A percentile compares a stretch with the other conserved stretches of the same genome.
Conservation (phyloP, 1,140 invertebrate genomes). For the Drosophila nikananu region DNA sequence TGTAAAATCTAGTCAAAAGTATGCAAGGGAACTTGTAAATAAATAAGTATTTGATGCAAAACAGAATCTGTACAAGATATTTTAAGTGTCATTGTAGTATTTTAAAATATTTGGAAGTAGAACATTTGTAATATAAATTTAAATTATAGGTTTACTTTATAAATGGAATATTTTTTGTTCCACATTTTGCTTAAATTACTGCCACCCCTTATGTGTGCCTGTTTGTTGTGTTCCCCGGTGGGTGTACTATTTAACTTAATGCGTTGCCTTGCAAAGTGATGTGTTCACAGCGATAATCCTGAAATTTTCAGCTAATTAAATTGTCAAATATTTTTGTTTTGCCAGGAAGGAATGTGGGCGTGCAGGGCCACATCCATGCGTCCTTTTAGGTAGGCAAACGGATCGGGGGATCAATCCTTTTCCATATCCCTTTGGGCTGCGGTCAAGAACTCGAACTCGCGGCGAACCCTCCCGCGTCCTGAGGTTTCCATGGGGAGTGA, state of each 20-base stretch:
- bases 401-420: slow-evolving; percentile 18
- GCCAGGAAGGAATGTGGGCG: slow-evolving; percentile 4
- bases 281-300: slow-evolving; percentile 66
- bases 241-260: slow-evolving; percentile 32
- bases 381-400: slow-evolving; percentile 11
- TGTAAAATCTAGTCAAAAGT: neutral
- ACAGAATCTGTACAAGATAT: neutral
- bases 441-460: slow-evolving; percentile 19
- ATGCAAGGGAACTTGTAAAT: neutral
- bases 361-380: neutral
- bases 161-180: neutral
- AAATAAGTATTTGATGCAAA: neutral
- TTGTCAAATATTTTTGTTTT: slow-evolving; percentile 79
- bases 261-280: slow-evolving; percentile 24
- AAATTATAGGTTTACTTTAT: neutral
- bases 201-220: neutral
- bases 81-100: neutral
- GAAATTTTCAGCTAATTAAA: slow-evolving; percentile 79
- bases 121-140: too few species aligned
- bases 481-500: slow-evolving; percentile 57
- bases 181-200: neutral
- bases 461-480: neutral
- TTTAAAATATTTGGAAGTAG: neutral
- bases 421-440: slow-evolving; percentile 21
- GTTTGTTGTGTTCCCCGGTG: neutral